Evolutionary conservation across 2,113 vertebrate species (phyloP), one percentile per base, ranked within the genome.

Genomic region (Panthera leo): DNA sequence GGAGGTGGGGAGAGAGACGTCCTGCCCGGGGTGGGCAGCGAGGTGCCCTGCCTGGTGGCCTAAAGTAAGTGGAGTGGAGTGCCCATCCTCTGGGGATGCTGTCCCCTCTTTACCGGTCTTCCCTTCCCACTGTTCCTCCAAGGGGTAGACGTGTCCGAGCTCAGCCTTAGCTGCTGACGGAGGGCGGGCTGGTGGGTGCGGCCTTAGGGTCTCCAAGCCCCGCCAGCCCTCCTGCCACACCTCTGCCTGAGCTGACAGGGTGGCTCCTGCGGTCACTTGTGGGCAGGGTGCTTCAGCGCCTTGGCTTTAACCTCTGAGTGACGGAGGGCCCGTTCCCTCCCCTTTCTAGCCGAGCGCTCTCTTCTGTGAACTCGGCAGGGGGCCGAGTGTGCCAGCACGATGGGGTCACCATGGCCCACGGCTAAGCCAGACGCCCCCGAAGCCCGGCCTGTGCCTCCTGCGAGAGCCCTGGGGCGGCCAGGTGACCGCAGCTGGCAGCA

Each of bases 21-120:
- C n/a, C 19, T 51, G n/a, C 12, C 8, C 10, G 29, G 48, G 6
- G 25, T 51, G 12, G n/a, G 4, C 27, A 67, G 34, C 4, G 31
- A 5, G 39, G n/a, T 4, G 61, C 65, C 12, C 14, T 15, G 19
- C 34, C 51, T 5, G 4, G 45, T 61, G 27, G 34, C 51, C 8
- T 3, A 25, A 18, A 15, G 29, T 2, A 14, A 34, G 31, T 0
- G 10, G 61, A 53, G 73, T 67, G 0, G 0, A 23, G 21, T 53
- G 23, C 51, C 63, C 55, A 7, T 58, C 5, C 55, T 58, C 18
- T 53, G 15, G 55, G 55, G 55, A 19, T 0, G 18, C 55, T 39
- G 19, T 39, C 34, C 5, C 2, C 11, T 13, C 70, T 5, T 23
- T 11, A 12, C 11, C 10, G 71, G 71, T 23, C 71, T 75, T 42